These are phyloP conservation scores for Drosophila sp. DNA, from an alignment of 1,140 invertebrate genomes.

Conservation along the genomic window DNA sequence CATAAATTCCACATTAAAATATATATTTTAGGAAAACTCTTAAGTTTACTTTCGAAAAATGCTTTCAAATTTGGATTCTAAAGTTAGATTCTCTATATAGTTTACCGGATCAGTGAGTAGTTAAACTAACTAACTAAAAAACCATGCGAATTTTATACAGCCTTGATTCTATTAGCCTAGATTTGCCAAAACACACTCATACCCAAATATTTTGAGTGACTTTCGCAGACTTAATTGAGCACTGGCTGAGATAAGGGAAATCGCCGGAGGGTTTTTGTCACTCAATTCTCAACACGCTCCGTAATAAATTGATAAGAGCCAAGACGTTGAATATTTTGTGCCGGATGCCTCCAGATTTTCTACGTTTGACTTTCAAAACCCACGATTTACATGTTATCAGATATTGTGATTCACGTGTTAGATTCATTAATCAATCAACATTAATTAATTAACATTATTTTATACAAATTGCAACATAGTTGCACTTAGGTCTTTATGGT, in stretches of 20 bases:
- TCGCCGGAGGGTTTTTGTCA: not conserved
- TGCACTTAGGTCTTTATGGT: not conserved
- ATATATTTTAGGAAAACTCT: not conserved
- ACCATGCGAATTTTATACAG: too few relatives aligned
- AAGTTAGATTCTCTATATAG: too few relatives aligned
- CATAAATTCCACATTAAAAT: not conserved
- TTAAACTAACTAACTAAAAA: too few relatives aligned
- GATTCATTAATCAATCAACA: too few relatives aligned
- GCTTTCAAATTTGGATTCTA: too few relatives aligned
- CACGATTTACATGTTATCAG: too few relatives aligned
- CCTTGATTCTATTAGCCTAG: not conserved
- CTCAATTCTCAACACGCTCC: not conserved
- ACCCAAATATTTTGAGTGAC: not conserved
- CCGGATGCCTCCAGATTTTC: too few relatives aligned
- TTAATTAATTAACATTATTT: too few relatives aligned
- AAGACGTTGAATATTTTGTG: too few relatives aligned
- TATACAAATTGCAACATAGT: not conserved
- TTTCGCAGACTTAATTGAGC: not conserved
- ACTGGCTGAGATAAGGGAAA: not conserved
- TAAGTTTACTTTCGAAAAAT: not conserved
- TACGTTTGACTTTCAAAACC: too few relatives aligned
- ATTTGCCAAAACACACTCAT: not conserved
- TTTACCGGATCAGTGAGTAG: too few relatives aligned
- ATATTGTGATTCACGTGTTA: too few relatives aligned
- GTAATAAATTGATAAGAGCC: not conserved